phyloP scores from a whole-genome alignment of 2,888 invertebrate species.

The Lamellibrachia columna region DNA sequence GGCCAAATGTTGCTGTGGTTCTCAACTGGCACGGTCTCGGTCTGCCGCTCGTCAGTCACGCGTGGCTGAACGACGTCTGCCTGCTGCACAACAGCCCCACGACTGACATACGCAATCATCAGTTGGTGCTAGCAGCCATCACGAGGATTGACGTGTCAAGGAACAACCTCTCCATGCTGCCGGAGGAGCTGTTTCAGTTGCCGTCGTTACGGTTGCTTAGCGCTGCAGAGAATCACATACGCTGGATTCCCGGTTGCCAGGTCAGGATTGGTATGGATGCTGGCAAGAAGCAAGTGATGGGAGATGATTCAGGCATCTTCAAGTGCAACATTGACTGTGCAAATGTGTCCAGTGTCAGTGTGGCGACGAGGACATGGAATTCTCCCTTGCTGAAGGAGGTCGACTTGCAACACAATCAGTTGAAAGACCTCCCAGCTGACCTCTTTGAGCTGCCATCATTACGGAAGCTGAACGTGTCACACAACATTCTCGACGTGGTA shows the following conservation, averaged over 20 bases:
- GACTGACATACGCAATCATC: conserved; percentile 71
- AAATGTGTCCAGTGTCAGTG: neutral
- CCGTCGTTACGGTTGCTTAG: conserved; percentile 85
- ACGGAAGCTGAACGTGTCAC: conserved; percentile 87
- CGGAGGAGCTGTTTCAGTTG: conserved; percentile 80
- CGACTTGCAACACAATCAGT: conserved; percentile 83
- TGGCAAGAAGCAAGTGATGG: conserved; percentile 30
- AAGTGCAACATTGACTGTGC: neutral
- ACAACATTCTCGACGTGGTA: conserved; percentile 86
- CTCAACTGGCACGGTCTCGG: conserved; percentile 87
- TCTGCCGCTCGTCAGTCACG: conserved; percentile 74
- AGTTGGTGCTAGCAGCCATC: conserved; percentile 83
- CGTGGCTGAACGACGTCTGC: conserved; percentile 87
- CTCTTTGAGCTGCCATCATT: conserved; percentile 84
- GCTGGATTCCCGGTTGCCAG: conserved; percentile 66
- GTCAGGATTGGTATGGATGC: conserved; percentile 33
- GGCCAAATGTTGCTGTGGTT: conserved; percentile 68
- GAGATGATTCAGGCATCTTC: neutral
- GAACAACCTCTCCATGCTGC: conserved; percentile 84
- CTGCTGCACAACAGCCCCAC: conserved; percentile 85
- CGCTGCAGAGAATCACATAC: conserved; percentile 83
- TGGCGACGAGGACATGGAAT: conserved; percentile 41
- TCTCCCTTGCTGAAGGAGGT: conserved; percentile 85
- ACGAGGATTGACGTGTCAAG: conserved; percentile 92
- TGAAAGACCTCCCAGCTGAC: conserved; percentile 83